phyloP scores from a whole-genome alignment of 2,797 vertebrate genomes.

The Callimico goeldii region DNA sequence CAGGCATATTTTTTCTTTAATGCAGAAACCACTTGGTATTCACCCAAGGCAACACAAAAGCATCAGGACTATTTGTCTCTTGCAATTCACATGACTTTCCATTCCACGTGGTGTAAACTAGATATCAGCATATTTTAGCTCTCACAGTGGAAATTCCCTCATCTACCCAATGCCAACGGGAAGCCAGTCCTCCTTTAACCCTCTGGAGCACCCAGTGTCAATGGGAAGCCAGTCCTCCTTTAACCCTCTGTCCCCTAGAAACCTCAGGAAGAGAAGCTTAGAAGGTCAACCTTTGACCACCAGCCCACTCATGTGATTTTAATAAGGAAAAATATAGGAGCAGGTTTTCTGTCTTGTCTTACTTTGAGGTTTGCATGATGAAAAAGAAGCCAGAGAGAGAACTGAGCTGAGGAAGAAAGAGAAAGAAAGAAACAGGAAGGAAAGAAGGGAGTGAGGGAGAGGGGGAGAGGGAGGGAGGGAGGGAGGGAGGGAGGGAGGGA shows the following conservation, averaged over 20 bases:
- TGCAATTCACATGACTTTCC: not conserved
- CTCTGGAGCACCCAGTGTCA: not conserved
- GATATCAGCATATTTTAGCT: not conserved
- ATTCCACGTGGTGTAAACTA: not conserved
- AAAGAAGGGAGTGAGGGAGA: not conserved
- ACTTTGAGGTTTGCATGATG: not conserved
- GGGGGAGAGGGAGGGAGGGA: too few relatives aligned
- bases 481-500: not conserved
- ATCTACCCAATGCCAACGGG: not conserved
- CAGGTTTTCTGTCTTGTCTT: not conserved
- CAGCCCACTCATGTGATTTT: not conserved
- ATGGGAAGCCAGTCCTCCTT: not conserved
- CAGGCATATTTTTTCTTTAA: not conserved
- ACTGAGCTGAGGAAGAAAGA: not conserved
- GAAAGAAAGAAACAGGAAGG: not conserved
- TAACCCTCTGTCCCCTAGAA: not conserved
- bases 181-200: not conserved
- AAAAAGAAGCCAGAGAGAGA: not conserved
- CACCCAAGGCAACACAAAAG: not conserved
- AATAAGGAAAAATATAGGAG: not conserved
- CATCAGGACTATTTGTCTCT: not conserved
- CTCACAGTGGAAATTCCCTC: not conserved
- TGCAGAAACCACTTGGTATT: not conserved
- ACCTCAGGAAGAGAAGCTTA: not conserved
- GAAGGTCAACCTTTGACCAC: not conserved